Evolutionary conservation across 1,140 invertebrate genomes (phyloP), one percentile per base, ranked within the genome.

Genomic region (Telenomus remus): DNA sequence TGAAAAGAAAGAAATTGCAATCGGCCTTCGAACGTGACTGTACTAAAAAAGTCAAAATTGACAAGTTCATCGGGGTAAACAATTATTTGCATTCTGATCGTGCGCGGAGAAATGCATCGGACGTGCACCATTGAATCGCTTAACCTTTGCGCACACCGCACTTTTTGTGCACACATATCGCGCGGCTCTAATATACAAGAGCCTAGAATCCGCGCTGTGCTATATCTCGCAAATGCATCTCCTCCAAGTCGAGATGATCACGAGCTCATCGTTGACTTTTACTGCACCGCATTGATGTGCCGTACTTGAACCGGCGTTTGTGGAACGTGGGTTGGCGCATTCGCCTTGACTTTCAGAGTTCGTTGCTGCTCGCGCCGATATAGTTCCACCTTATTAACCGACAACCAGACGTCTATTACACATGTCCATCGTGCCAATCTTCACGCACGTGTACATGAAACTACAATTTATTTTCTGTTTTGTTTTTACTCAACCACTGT

Each of bases 191-290:
- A 6, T 27, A 6, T 27, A 27, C 19, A 27, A 27, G 19, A 63
- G 48, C 46, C 68, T 71, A 60, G 64, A 61, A 68, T 64, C 50
- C 57, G 34, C 59, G 44, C 44, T 61, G 61, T 71, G 75, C 64
- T 47, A 64, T 78, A 78, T 78, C 75, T 78, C 6, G 48, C 57
- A 51, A 50, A 69, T 69, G 75, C 69, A 78, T 78, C 75, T 73
- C 19, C 49, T 37, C 64, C 43, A 72, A 46, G 47, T 60, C 49
- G 50, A 78, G 75, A 78, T 78, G 69, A 78, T 73, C 65, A 46
- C 56, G 55, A 60, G 54, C 59, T 59, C 69, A 70, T 73, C 76
- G 70, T 65, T 66, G 65, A 78, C 76, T 78, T 78, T 78, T 78
- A 78, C 76, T 63, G 61, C 69, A 64, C 53, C 34, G 10, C 76